These are phyloP conservation scores for Apocheima hispidaria DNA, from an alignment of 2,888 invertebrate species.

Conservation along the genomic window DNA sequence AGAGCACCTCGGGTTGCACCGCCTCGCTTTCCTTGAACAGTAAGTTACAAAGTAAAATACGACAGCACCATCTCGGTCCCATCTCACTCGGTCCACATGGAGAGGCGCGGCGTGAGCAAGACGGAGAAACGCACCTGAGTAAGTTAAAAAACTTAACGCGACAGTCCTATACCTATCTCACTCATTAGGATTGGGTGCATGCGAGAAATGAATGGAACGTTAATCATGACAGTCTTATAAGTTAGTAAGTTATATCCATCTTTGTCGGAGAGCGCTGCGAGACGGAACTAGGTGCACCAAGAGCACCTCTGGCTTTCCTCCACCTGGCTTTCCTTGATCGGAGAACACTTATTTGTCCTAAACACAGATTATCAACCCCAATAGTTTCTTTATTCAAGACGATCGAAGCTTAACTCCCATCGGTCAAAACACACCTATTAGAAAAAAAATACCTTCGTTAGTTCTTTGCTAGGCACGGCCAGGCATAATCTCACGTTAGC, in stretches of 20 bases:
- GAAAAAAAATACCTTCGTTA: too few relatives aligned
- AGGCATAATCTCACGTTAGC: too few relatives aligned
- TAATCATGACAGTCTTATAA: conserved; percentile 68
- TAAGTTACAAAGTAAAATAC: conserved; percentile 32
- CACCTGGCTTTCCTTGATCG: conserved; percentile 73
- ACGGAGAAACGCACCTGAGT: conserved; percentile 84
- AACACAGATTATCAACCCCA: too few relatives aligned
- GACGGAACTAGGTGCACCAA: conserved; percentile 85
- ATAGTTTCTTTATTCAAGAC: too few relatives aligned
- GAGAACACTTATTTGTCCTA: too few relatives aligned
- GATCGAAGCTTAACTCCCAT: too few relatives aligned
- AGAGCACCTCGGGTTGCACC: conserved; percentile 81
- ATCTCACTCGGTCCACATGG: conserved; percentile 74
- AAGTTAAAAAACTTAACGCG: not conserved
- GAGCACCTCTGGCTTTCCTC: conserved; percentile 82
- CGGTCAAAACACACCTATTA: too few relatives aligned
- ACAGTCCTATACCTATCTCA: conserved; percentile 53
- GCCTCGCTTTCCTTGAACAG: conserved; percentile 75
- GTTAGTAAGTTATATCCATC: too few relatives aligned
- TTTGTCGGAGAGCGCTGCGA: conserved; percentile 85
- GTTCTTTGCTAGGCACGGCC: too few relatives aligned
- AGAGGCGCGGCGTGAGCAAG: conserved; percentile 87
- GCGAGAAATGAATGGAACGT: not conserved
- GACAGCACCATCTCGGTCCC: conserved; percentile 6
- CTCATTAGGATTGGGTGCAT: too few relatives aligned